Percentiles rank a stretch among this genome's conserved stretches.
Conservation (phyloP, 2,113 vertebrate genomes). For the Acanthochromis polyacanthus region DNA sequence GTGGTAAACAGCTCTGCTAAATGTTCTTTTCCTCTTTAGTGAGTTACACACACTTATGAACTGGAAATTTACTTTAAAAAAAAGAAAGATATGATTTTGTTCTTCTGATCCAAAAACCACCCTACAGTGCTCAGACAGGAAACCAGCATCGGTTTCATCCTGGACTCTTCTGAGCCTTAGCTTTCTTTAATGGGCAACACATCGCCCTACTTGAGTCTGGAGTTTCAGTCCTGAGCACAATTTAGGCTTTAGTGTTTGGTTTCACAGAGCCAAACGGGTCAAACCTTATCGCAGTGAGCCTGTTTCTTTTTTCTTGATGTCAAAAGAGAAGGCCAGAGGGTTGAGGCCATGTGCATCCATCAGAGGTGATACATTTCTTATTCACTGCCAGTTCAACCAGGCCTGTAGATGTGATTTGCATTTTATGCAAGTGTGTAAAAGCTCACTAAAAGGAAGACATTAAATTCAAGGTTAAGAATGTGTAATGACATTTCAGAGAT, state of each 20-base stretch:
- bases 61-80: too few species aligned
- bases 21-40: too few species aligned
- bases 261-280: conserved; percentile 41
- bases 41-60: too few species aligned
- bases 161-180: conserved; percentile 2
- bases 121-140: not conserved
- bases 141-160: not conserved
- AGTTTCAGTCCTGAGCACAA: conserved; percentile 43
- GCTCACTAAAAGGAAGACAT: conserved; percentile 8
- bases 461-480: conserved; percentile 45
- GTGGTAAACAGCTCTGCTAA: too few species aligned
- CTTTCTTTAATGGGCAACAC: not conserved
- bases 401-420: conserved; percentile 23
- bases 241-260: conserved; percentile 45
- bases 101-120: not conserved
- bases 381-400: conserved; percentile 5
- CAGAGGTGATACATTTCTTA: conserved; percentile 45
- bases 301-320: conserved; percentile 52
- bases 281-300: conserved; percentile 48
- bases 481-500: conserved; percentile 31
- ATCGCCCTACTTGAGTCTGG: conserved; percentile 9
- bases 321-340: conserved; percentile 35
- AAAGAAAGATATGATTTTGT: not conserved
- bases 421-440: conserved; percentile 42
- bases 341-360: conserved; percentile 51